Evolutionary conservation across 1,140 invertebrate species (phyloP), one percentile per base, ranked within the genome.

Genomic region (Parapsyche elsis): DNA sequence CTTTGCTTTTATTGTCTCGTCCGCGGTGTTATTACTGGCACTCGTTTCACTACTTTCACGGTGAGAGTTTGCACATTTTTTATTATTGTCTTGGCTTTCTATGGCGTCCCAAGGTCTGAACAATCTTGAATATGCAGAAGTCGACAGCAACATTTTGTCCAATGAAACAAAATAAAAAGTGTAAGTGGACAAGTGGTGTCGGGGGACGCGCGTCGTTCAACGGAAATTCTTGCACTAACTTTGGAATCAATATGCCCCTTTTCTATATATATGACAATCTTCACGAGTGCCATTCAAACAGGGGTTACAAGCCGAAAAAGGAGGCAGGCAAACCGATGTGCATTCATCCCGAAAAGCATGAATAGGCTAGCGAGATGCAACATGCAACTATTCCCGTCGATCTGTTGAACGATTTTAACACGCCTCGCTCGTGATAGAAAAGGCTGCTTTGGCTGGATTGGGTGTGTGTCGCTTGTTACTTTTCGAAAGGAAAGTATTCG

Each of bases 91-190:
- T 61, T 61, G 30, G 7, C 49, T 53, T 57, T 87, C 87, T 85
- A 85, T 85, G 71, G 86, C 84, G 82, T 89, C 88, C 88, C 88
- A 89, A 57, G 88, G 88, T 75, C 88, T 87, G 71, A 89, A 89
- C 4, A 89, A 83, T 81, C 87, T 87, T 5, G 86, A 83, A 80
- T 80, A 83, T 71, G 75, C 78, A 46, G 81, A 83, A 5, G 44
- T 49, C 10, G 73, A 73, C 4, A 82, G 24, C 9, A 78, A 49
- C 76, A 82, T 82, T n/a, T 79, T 75, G 45, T 38, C 30, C 2
- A 38, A 38, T 38, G 7, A 7, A 38, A 38, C 1, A 38, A 77
- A n/a, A n/a, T n/a, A n/a, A n/a, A n/a, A n/a, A n/a, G n/a, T n/a
- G n/a, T n/a, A n/a, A n/a, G 61, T 71, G 67, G 7, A 14, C 45